These are phyloP conservation scores for Sebastes oblongus DNA, from an alignment of 2,797 vertebrate genomes.

Conservation along the genomic window DNA sequence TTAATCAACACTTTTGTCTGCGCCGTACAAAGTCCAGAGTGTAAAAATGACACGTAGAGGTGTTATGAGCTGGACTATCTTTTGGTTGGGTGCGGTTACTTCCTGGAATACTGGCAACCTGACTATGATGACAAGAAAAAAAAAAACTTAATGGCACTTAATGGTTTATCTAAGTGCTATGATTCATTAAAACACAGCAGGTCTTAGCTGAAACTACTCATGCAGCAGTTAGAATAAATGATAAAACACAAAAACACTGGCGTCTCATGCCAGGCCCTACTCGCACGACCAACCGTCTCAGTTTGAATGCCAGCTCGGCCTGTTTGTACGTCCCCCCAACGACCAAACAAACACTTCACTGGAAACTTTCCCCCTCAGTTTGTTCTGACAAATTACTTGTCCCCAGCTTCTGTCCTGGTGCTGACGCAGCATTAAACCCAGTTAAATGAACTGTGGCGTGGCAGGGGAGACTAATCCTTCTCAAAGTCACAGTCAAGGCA, in stretches of 20 bases:
- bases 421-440: conserved; percentile 49
- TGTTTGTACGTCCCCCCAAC: background rate
- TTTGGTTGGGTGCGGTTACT: background rate
- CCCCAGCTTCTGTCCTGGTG: conserved; percentile 20
- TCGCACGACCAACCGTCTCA: background rate
- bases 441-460: conserved; percentile 50
- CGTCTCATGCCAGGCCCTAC: background rate
- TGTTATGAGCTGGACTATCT: background rate
- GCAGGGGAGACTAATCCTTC: conserved; percentile 46
- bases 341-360: conserved; percentile 15
- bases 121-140: background rate
- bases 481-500: conserved; percentile 50
- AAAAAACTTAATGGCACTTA: background rate
- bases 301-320: conserved; percentile 13
- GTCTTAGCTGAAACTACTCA: background rate
- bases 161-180: background rate
- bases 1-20: too few species aligned
- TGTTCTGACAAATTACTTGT: conserved; percentile 37
- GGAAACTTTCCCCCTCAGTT: conserved; percentile 27
- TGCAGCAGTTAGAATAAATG: background rate
- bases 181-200: background rate
- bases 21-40: too few species aligned
- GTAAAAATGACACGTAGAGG: background rate
- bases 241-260: background rate
- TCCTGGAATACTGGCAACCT: background rate